A percentile compares a stretch with the other conserved stretches of the same genome.
phyloP scores from a whole-genome alignment of 1,140 invertebrate species.

The Atopsyche davidsoni region DNA sequence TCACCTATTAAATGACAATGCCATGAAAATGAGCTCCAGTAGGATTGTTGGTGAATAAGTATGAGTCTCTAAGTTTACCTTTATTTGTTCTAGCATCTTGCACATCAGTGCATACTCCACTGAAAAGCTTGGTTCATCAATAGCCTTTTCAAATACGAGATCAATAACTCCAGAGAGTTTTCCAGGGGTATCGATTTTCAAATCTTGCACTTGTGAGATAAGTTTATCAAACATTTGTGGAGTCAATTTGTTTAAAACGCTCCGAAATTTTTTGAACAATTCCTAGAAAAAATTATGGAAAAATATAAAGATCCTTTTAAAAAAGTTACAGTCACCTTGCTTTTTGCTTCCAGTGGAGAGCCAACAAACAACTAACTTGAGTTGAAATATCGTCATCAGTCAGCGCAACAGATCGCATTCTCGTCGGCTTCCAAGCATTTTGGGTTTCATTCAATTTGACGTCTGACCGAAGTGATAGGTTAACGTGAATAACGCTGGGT shows the following conservation, averaged over 20 bases:
- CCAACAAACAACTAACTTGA: too few species aligned
- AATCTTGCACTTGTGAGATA: slow-evolving; percentile 65
- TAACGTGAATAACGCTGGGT: slow-evolving; percentile 59
- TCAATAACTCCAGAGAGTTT: slow-evolving; percentile 79
- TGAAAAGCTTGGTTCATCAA: slow-evolving; percentile 90
- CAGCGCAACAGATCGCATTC: slow-evolving; percentile 44
- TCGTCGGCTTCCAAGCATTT: slow-evolving; percentile 84
- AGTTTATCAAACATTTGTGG: slow-evolving; percentile 86
- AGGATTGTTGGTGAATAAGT: too few species aligned
- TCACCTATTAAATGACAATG: too few species aligned
- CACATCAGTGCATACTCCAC: slow-evolving; percentile 85
- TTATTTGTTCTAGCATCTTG: slow-evolving; percentile 55
- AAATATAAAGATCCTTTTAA: too few species aligned
- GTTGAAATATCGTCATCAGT: slow-evolving; percentile 62
- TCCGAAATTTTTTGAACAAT: slow-evolving; percentile 76
- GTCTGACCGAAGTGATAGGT: slow-evolving; percentile 67
- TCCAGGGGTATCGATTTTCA: slow-evolving; percentile 76
- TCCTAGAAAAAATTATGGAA: too few species aligned
- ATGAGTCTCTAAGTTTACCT: slow-evolving; percentile 43
- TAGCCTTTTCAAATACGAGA: slow-evolving; percentile 90
- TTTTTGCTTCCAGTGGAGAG: too few species aligned
- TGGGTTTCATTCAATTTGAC: slow-evolving; percentile 79
- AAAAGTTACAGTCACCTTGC: too few species aligned
- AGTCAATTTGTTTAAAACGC: slow-evolving; percentile 91
- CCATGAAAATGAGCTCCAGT: too few species aligned